Evolutionary conservation across 35 echinoderm and acorn worm species (phyloP).

Genomic region (Apostichopus californicus): DNA sequence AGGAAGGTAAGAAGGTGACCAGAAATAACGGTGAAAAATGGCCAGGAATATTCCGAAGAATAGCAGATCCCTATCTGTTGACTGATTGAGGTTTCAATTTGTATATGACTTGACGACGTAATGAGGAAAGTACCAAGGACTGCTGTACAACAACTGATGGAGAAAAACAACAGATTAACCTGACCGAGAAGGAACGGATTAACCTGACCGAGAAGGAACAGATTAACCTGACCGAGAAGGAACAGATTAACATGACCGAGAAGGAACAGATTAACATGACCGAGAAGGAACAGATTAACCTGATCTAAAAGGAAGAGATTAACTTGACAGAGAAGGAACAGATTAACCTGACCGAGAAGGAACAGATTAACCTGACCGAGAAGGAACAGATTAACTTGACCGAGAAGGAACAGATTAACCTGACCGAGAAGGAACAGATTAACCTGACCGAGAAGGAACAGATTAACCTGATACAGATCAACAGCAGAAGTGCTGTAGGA

Average conservation of each 20-base stretch:
- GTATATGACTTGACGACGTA: not conserved
- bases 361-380: not conserved
- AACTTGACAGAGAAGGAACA: not conserved
- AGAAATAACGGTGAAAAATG: slow-evolving; percentile 89
- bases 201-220: not conserved
- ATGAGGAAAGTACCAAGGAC: not conserved
- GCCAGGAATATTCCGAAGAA: slow-evolving; percentile 73
- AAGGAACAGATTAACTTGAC: not conserved
- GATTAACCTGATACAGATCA: too few relatives aligned
- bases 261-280: not conserved
- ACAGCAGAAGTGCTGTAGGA: too few relatives aligned
- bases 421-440: too few relatives aligned
- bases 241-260: not conserved
- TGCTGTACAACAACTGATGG: not conserved
- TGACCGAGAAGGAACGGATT: not conserved
- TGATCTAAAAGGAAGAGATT: not conserved
- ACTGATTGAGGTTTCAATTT: not conserved
- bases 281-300: not conserved
- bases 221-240: not conserved
- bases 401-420: too few relatives aligned
- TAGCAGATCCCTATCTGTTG: slow-evolving; percentile 65
- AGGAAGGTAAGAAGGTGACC: slow-evolving; percentile 98
- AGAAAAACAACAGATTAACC: not conserved
- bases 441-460: too few relatives aligned
- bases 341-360: too few relatives aligned